Evolutionary conservation across 2,888 invertebrate genomes (phyloP), one percentile per base, ranked within the genome.

Genomic region (Dolichomitus sp.): DNA sequence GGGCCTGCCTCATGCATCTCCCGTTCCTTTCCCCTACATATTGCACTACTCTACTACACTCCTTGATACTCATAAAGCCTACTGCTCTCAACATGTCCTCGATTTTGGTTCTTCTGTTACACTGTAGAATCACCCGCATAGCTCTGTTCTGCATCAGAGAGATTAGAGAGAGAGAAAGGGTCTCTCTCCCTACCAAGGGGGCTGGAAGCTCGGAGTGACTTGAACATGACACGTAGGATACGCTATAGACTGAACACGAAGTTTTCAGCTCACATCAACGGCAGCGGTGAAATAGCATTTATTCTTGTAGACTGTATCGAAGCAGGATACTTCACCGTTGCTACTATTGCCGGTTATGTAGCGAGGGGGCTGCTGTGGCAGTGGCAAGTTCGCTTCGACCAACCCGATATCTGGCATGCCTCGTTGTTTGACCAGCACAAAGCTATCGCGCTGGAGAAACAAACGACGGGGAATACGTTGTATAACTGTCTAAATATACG

Each of bases 401-500:
- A 27, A 54, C 50, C 42, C 23, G 30, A 40, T 63, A 63, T 63
- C 63, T 54, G 54, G 54, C 54, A 27, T 40, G 40, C 11, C 23
- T 63, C 63, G 63, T 63, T 63, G 63, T 63, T 63, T 42, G 23
- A 63, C 42, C 63, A 42, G 63, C 63, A 63, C 42, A 76, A 65
- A 30, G 33, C 30, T 65, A 30, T 50, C 68, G 52, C 30, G 30
- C 57, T 68, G 61, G 50, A 66, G 79, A 79, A 79, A 79, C 73
- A 57, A 68, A 74, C 59, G 50, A 61, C 61, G 63, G 42, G 45
- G 37, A 40, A 59, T 45, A 12, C 69, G 73, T 80, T 79, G 50
- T 73, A 73, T 73, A 73, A 72, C 63, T 69, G 59, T 77, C 57
- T 68, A 57, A 57, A 69, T 77, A 50, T 59, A 69, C 61, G 59